Base-by-base conservation (phyloP, 2,797 vertebrate species). In the Sus cebifrons region DNA sequence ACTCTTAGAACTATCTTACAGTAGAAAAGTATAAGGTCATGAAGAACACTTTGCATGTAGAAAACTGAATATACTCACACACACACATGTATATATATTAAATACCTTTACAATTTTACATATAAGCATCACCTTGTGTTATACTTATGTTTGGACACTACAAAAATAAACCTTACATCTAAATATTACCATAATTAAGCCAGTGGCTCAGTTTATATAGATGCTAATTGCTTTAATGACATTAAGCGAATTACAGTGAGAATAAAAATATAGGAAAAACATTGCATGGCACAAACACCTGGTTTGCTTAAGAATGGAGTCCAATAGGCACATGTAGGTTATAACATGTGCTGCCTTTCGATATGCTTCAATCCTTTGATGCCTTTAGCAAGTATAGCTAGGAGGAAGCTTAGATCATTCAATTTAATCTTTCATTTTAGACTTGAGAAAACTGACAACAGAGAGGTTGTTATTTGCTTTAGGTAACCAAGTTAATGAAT, bases 401-500 rank as follows among this genome's bases (percentile, higher is more conserved):
- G 68, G 70, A 97, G 87, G 73, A 94, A 93, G 60, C n/a, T 71
- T 49, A 81, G 54, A 90, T 92, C 52, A 93, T 29, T 21, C 82
- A 65, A 58, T 77, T 91, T 56, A 89, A 32, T 27, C 7, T 18
- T 54, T 74, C 77, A 91, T 97, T 97, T 96, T 97, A 73, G 56
- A 95, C 90, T 67, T 91, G 7, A 56, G 70, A 97, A 96, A 90
- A 54, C 40, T 91, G 6, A 78, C n/a, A 82, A 0, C 58, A 95
- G 64, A 86, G 20, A 49, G 90, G 32, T 15, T 84, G 25, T 83
- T 92, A 94, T 86, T 95, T 95, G 68, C 86, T 96, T 87, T 92
- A 90, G 93, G 82, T 96, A 97, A 92, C 44, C 25, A 60, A 94
- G 36, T 81, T 97, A 95, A 93, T 95, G 97, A 90, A 75, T 68